phyloP scores from a whole-genome alignment of 2,797 vertebrate species.

The Pristis pectinata region DNA sequence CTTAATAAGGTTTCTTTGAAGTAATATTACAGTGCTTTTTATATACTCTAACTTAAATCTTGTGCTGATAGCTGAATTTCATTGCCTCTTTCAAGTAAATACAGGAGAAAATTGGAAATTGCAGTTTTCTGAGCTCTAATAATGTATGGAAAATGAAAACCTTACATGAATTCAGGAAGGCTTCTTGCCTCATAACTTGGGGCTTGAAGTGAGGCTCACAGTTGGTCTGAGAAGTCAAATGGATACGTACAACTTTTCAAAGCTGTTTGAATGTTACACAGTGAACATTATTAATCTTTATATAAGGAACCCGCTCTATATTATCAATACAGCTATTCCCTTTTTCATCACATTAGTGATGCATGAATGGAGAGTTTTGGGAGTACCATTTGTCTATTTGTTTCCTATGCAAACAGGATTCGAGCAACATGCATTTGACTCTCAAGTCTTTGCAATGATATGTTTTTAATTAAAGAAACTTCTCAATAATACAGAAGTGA shows the following conservation, averaged over 20 bases:
- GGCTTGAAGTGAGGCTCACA: not conserved
- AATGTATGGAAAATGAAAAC: not conserved
- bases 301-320: not conserved
- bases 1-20: not conserved
- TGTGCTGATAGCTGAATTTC: not conserved
- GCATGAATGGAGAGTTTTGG: not conserved
- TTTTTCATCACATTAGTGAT: not conserved
- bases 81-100: not conserved
- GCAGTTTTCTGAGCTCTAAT: not conserved
- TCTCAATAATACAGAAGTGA: not conserved
- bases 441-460: not conserved
- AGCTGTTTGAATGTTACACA: too few relatives aligned
- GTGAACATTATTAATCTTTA: not conserved
- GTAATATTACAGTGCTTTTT: not conserved
- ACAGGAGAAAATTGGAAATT: not conserved
- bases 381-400: not conserved
- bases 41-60: not conserved
- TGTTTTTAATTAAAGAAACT: not conserved
- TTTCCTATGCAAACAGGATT: not conserved
- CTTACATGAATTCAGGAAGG: not conserved
- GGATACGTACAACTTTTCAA: not conserved
- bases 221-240: not conserved
- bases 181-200: not conserved
- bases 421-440: not conserved
- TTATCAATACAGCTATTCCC: not conserved